A percentile compares a stretch with the other conserved stretches of the same genome.
phyloP scores from a whole-genome alignment of 2,113 vertebrate species.

The Leptocoma aspasia region DNA sequence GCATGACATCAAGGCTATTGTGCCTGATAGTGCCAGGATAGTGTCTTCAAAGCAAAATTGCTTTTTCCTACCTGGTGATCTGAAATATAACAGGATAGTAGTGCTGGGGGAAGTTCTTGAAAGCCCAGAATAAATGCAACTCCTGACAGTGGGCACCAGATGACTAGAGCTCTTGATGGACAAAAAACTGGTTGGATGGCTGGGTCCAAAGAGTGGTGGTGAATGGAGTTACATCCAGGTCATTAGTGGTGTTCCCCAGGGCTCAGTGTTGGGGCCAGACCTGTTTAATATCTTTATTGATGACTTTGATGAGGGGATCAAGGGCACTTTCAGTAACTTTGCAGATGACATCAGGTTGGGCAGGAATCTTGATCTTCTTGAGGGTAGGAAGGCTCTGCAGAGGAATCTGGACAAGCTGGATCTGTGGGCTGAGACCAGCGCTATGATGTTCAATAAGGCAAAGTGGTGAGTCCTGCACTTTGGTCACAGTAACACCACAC shows the following conservation, averaged over 20 bases:
- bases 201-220: background rate
- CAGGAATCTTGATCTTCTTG: background rate
- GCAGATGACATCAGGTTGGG: background rate
- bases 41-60: background rate
- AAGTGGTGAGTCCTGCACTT: background rate
- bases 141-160: background rate
- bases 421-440: fast-evolving
- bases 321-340: background rate
- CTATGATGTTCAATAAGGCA: too few species aligned
- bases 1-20: background rate
- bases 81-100: background rate
- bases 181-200: background rate
- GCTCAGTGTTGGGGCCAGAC: too few species aligned
- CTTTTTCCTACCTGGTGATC: background rate
- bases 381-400: background rate
- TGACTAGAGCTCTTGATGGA: background rate
- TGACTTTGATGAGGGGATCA: background rate
- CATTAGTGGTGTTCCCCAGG: fast-evolving
- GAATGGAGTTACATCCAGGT: background rate
- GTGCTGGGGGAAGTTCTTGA: background rate
- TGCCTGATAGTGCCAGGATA: background rate
- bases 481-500: background rate
- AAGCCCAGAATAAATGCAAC: background rate
- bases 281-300: background rate
- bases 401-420: background rate